phyloP scores from a whole-genome alignment of 2,113 vertebrate genomes.

The Rhizomys pruinosus region DNA sequence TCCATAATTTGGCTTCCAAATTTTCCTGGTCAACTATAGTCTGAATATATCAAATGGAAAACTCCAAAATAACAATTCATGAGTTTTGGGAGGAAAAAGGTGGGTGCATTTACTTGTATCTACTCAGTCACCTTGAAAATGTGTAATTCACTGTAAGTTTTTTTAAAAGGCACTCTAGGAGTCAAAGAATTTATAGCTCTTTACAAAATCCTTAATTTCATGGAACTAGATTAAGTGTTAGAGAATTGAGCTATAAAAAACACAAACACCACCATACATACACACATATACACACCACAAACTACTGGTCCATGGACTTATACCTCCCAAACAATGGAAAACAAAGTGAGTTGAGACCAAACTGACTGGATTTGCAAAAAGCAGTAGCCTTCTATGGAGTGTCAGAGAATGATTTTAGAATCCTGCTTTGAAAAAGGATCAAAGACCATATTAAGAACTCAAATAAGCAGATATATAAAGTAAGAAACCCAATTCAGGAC shows the following conservation, averaged over 20 bases:
- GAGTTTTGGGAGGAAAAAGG: background rate
- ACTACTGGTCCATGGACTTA: background rate
- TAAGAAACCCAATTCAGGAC: too few relatives aligned
- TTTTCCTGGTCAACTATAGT: background rate
- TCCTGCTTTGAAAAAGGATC: background rate
- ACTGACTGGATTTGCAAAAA: too few relatives aligned
- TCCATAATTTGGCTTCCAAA: background rate
- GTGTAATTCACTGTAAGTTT: constrained; percentile 37
- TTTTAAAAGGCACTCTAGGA: background rate
- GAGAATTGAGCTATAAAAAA: constrained; percentile 6
- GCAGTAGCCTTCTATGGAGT: too few relatives aligned
- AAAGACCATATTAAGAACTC: background rate
- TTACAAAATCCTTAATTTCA: constrained; percentile 22
- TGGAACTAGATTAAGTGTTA: constrained; percentile 19
- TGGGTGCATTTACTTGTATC: background rate
- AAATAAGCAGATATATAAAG: background rate
- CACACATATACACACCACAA: too few relatives aligned
- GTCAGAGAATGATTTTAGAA: background rate
- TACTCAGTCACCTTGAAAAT: too few relatives aligned
- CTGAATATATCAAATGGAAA: background rate
- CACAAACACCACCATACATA: too few relatives aligned
- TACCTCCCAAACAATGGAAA: background rate
- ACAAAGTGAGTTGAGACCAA: background rate
- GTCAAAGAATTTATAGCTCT: constrained; percentile 16
- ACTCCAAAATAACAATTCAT: background rate